Conservation (phyloP, 2,113 vertebrate species). For the Pampusana beccarii region DNA sequence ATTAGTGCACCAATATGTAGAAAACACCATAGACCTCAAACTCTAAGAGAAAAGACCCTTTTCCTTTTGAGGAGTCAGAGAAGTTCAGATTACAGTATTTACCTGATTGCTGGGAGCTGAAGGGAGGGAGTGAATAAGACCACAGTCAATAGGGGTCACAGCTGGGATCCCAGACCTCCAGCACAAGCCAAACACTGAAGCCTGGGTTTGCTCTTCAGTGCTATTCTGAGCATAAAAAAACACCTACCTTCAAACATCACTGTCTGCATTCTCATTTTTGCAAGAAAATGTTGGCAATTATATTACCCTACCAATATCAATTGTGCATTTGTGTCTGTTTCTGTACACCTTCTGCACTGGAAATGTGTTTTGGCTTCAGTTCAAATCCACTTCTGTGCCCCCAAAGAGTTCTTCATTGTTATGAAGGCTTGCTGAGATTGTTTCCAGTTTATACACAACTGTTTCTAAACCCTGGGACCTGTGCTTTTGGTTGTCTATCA, state of each 20-base stretch:
- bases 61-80: neutral
- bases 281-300: constrained; percentile 42
- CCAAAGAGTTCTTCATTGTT: constrained; percentile 70
- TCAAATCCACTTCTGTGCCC: constrained; percentile 70
- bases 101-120: neutral
- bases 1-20: neutral
- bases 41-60: neutral
- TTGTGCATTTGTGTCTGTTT: constrained; percentile 49
- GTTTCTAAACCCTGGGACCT: constrained; percentile 50
- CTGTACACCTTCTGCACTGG: constrained; percentile 48
- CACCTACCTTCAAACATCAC: constrained; percentile 19
- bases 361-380: constrained; percentile 68
- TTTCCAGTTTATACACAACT: constrained; percentile 64
- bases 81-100: neutral
- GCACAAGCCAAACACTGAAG: neutral
- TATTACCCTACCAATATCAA: constrained; percentile 47
- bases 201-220: constrained; percentile 12
- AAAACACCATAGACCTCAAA: neutral
- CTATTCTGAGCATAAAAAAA: neutral
- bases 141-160: neutral
- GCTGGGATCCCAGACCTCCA: neutral
- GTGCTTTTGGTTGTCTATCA: constrained; percentile 53
- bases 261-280: constrained; percentile 55
- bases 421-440: constrained; percentile 64
- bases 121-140: neutral